Percentiles rank a stretch among this genome's conserved stretches.
These are phyloP conservation scores for Noctuana brunneofusca DNA, from an alignment of 2,888 invertebrate genomes.

Conservation along the genomic window DNA sequence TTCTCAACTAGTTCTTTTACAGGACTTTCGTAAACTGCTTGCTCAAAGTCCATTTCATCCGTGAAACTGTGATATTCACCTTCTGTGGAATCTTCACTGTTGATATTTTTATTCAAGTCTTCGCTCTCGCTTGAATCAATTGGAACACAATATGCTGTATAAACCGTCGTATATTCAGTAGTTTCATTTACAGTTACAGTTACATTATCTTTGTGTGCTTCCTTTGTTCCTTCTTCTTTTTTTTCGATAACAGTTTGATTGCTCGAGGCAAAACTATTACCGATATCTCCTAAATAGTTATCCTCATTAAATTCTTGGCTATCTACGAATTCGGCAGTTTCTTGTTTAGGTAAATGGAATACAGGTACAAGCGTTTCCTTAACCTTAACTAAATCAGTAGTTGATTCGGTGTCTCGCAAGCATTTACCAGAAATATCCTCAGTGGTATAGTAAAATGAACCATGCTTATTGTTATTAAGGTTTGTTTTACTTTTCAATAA, in stretches of 20 bases:
- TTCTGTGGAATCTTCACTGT: constrained; percentile 55
- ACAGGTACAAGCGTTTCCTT: constrained; percentile 55
- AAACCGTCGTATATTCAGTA: constrained; percentile 37
- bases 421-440: constrained; percentile 63
- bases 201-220: constrained; percentile 18
- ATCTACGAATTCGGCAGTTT: constrained; percentile 63
- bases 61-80: constrained; percentile 78
- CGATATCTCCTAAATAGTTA: constrained; percentile 65
- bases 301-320: constrained; percentile 76
- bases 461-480: constrained; percentile 40
- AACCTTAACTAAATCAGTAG: constrained; percentile 52
- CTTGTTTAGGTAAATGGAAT: constrained; percentile 50
- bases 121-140: constrained; percentile 45
- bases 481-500: constrained; percentile 43
- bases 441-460: constrained; percentile 54
- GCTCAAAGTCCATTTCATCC: constrained; percentile 65
- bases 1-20: constrained; percentile 73
- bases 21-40: constrained; percentile 68
- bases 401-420: constrained; percentile 45
- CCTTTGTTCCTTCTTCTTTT: constrained; percentile 10
- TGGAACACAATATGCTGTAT: constrained; percentile 46
- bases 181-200: constrained; percentile 22
- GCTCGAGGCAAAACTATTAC: constrained; percentile 60
- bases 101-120: constrained; percentile 39
- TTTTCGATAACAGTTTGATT: constrained; percentile 62